A percentile compares a stretch with the other conserved stretches of the same genome.
Conservation (phyloP, 2,888 invertebrate species). For the Xanthia togata region DNA sequence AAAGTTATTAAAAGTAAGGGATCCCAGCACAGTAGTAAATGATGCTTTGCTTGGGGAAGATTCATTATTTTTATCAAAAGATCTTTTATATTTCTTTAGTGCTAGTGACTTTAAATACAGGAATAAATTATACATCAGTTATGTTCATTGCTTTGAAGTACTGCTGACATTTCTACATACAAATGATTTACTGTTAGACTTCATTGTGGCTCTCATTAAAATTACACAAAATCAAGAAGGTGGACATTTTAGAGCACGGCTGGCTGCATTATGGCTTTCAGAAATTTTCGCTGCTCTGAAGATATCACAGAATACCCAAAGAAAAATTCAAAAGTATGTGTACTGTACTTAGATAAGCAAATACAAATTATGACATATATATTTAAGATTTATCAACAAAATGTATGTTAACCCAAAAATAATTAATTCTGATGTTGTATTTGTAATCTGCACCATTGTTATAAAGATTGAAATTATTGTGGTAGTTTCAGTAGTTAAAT, state of each 20-base stretch:
- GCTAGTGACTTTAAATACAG: constrained; percentile 70
- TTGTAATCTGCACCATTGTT: neutral
- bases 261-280: constrained; percentile 90
- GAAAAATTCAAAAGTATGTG: constrained; percentile 77
- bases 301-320: constrained; percentile 80
- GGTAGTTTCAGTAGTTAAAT: neutral
- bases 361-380: neutral
- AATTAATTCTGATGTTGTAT: neutral
- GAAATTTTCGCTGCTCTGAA: constrained; percentile 85
- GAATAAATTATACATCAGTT: constrained; percentile 73
- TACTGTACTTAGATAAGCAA: neutral
- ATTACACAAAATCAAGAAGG: constrained; percentile 78
- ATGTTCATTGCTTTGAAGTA: constrained; percentile 89
- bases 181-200: constrained; percentile 85
- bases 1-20: constrained; percentile 74
- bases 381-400: too few species aligned
- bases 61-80: constrained; percentile 81
- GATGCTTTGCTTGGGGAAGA: constrained; percentile 80
- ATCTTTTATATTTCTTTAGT: constrained; percentile 77
- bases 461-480: neutral
- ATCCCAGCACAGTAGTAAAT: constrained; percentile 70
- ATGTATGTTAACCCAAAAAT: too few species aligned
- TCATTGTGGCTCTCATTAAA: constrained; percentile 85
- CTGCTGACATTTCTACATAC: constrained; percentile 88
- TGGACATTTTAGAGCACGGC: constrained; percentile 74